These are phyloP conservation scores for Spatulosminthurus flaviceps DNA, from an alignment of 2,888 invertebrate genomes.

Conservation along the genomic window DNA sequence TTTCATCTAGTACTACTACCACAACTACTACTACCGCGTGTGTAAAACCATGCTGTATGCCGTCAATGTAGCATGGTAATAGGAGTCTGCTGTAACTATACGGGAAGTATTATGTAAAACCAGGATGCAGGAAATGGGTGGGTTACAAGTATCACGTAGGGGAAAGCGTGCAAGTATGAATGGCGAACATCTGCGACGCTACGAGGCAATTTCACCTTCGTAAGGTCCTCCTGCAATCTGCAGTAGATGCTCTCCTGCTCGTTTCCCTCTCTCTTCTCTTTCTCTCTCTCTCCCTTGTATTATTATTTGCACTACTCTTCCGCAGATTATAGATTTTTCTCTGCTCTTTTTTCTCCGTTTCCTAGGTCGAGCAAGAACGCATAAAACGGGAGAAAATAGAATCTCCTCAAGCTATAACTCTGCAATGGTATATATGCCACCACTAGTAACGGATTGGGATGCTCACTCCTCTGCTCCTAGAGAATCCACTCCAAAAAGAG, in stretches of 20 bases:
- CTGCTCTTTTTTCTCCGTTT: conserved; percentile 14
- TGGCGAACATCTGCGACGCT: conserved; percentile 24
- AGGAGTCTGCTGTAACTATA: neutral
- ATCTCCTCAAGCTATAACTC: conserved; percentile 1
- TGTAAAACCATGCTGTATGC: neutral
- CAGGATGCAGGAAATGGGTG: conserved; percentile 10
- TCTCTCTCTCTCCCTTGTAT: conserved; percentile 3
- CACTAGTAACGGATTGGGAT: neutral
- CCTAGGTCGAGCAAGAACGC: conserved; percentile 19
- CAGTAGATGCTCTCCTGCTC: conserved; percentile 12
- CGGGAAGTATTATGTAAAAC: neutral
- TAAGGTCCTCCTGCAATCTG: conserved; percentile 25
- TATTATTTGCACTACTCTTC: conserved; percentile 28
- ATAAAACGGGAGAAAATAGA: conserved; percentile 30
- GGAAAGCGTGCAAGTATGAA: conserved; percentile 6
- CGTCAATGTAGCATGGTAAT: no score
- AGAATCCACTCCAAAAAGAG: neutral
- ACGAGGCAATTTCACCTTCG: conserved; percentile 11
- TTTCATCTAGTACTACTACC: no score
- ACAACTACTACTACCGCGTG: no score
- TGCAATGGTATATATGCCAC: conserved; percentile 3
- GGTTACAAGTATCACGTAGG: neutral
- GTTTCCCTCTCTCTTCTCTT: neutral
- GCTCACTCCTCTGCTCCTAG: neutral
- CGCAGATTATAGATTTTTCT: conserved; percentile 16